phyloP scores from a whole-genome alignment of 1,140 invertebrate species.

The Theocolax elegans region DNA sequence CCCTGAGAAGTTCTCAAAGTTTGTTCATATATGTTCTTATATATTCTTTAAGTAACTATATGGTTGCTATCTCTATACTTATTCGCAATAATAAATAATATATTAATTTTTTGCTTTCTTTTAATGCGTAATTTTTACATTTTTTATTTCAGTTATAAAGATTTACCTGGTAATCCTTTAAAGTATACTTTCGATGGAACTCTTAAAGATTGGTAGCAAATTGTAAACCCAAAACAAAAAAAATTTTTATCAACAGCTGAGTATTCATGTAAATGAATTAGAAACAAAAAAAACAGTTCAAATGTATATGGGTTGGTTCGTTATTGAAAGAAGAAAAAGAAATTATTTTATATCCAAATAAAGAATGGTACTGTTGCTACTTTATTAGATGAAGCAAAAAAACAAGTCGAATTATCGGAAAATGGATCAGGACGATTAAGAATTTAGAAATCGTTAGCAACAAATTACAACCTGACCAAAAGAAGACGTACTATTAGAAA shows the following conservation, averaged over 20 bases:
- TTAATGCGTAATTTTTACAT: too few species aligned
- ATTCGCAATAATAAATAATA: too few species aligned
- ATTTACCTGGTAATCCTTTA: constrained; percentile 88
- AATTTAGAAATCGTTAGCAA: constrained; percentile 72
- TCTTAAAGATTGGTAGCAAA: constrained; percentile 87
- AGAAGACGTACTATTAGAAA: constrained; percentile 76
- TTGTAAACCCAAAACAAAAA: constrained; percentile 93
- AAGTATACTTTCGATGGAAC: constrained; percentile 91
- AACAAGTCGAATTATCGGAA: constrained; percentile 87
- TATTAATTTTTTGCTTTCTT: too few species aligned
- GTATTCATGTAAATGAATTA: constrained; percentile 95
- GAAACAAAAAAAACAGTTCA: constrained; percentile 98
- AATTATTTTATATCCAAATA: constrained; percentile 94
- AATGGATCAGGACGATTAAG: constrained; percentile 87
- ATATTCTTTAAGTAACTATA: too few species aligned
- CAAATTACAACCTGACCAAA: constrained; percentile 71
- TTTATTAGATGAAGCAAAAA: constrained; percentile 92
- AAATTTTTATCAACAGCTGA: constrained; percentile 95
- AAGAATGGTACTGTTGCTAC: constrained; percentile 92
- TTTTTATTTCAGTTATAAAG: constrained; percentile 82
- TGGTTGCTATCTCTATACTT: too few species aligned
- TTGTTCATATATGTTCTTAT: too few species aligned
- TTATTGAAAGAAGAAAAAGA: constrained; percentile 93
- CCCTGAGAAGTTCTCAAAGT: too few species aligned
- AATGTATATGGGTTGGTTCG: constrained; percentile 87